Evolutionary conservation across 1,140 invertebrate species (phyloP), one percentile per base, ranked within the genome.

Genomic region (Phortica variegata): DNA sequence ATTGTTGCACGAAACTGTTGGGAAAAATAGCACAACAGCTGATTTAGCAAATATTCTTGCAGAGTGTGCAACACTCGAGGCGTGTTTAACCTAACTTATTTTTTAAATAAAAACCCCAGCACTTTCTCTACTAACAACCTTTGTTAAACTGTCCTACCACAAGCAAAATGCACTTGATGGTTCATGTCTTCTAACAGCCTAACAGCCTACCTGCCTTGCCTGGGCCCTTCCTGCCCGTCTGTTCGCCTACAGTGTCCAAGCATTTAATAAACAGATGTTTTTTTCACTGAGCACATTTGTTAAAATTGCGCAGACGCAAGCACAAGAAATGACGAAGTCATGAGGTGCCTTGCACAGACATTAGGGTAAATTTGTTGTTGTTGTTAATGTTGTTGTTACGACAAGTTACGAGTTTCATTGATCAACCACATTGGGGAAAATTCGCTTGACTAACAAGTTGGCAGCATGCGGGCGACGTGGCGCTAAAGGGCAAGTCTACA

Each of bases 131-230:
- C 18, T 21, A 6, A 3, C 21, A 31, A 26, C 17, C 9, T 19
- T 21, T 21, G 29, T 33, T 16, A 51, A 54, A 45, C 37, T 56
- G 66, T 61, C 66, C 66, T 71, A 70, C 66, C 66, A 54, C 66
- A 71, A 71, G 53, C 55, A 21, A 60, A 71, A 66, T 71, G 62
- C 60, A 66, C 54, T 70, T 61, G 63, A 57, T 62, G 63, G 56
- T 48, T 43, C 38, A 9, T 44, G 47, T 43, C 46, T 15, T 33
- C 36, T 16, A 21, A 29, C 40, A 32, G 31, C 36, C 34, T 42
- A 29, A 20, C 18, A 46, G 43, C 16, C 38, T 19, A 37, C 13
- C n/a, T 13, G 19, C n/a, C 5, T 17, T 19, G 20, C n/a, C 16
- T 21, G 38, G 20, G 38, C n/a, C n/a, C n/a, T n/a, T n/a, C n/a